phyloP scores from a whole-genome alignment of 2,797 vertebrate species.

The Philypnodon macrostomus region DNA sequence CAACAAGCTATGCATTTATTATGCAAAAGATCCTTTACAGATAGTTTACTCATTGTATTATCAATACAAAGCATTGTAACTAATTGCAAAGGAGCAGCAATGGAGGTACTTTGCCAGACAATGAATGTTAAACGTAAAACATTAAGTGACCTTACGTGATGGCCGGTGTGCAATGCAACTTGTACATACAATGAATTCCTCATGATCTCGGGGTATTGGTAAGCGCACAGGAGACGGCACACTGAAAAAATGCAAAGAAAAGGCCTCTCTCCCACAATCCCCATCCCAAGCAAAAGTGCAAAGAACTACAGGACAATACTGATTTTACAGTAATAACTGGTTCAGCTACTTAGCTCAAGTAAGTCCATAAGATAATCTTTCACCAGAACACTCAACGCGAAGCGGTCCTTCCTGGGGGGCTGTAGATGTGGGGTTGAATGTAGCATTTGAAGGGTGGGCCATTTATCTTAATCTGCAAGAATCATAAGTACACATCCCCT shows the following conservation, averaged over 20 bases:
- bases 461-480: slow-evolving; percentile 78
- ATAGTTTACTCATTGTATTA: slow-evolving; percentile 76
- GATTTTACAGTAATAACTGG: slow-evolving; percentile 33
- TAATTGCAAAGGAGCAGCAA: slow-evolving; percentile 76
- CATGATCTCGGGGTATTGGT: slow-evolving; percentile 73
- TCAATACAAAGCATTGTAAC: slow-evolving; percentile 74
- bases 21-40: slow-evolving; percentile 79
- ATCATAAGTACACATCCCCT: slow-evolving; percentile 74
- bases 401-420: slow-evolving; percentile 66
- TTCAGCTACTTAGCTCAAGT: slow-evolving; percentile 35
- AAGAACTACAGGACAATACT: slow-evolving; percentile 43
- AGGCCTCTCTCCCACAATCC: slow-evolving; percentile 68
- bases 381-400: slow-evolving; percentile 61
- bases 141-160: slow-evolving; percentile 76
- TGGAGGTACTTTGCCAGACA: slow-evolving; percentile 63
- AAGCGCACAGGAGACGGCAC: slow-evolving; percentile 79
- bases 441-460: slow-evolving; percentile 55
- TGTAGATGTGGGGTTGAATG: slow-evolving; percentile 53
- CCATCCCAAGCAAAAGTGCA: slow-evolving; percentile 50
- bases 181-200: slow-evolving; percentile 79
- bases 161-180: slow-evolving; percentile 75
- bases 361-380: slow-evolving; percentile 43
- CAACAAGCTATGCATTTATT: slow-evolving; percentile 83
- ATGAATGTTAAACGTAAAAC: slow-evolving; percentile 72
- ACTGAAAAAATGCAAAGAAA: slow-evolving; percentile 79